phyloP scores from a whole-genome alignment of 2,797 vertebrate genomes.

The Lindbergichthys nudifrons region DNA sequence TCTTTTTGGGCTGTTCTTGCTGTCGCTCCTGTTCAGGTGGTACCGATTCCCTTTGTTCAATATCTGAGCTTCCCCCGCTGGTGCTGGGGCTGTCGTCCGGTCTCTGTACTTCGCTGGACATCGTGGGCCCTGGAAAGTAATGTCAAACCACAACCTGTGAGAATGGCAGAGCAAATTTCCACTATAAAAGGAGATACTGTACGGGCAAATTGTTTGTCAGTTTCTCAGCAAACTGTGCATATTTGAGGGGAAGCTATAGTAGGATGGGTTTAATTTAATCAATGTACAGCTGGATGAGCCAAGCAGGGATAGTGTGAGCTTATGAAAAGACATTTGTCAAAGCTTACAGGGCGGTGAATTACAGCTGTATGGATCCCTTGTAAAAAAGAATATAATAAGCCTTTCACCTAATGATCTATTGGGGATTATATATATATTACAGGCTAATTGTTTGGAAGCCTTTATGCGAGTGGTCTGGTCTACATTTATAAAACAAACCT shows the following conservation, averaged over 20 bases:
- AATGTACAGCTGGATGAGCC: constrained; percentile 1
- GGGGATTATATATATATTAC: not conserved
- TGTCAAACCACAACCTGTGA: constrained; percentile 16
- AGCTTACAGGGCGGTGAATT: constrained; percentile 18
- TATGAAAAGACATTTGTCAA: constrained; percentile 38
- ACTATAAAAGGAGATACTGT: not conserved
- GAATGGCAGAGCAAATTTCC: not conserved
- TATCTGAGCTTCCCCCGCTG: constrained; percentile 97
- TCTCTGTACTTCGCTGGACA: constrained; percentile 98
- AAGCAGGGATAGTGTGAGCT: not conserved
- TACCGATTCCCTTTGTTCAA: constrained; percentile 94
- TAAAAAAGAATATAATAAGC: constrained; percentile 22
- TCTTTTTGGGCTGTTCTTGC: constrained; percentile 97
- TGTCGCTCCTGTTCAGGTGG: constrained; percentile 95
- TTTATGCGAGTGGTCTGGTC: constrained; percentile 5
- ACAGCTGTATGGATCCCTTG: constrained; percentile 12
- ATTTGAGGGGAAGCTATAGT: not conserved
- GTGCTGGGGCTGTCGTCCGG: constrained; percentile 98
- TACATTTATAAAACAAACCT: constrained; percentile 13
- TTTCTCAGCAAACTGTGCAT: not conserved
- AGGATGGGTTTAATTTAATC: constrained; percentile 8
- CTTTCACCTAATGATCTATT: constrained; percentile 17
- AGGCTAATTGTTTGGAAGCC: constrained; percentile 16
- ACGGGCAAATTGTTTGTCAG: not conserved
- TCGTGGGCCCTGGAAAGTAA: constrained; percentile 85